Evolutionary conservation across 1,140 invertebrate genomes (phyloP).

Genomic region (Colletes latitarsis): DNA sequence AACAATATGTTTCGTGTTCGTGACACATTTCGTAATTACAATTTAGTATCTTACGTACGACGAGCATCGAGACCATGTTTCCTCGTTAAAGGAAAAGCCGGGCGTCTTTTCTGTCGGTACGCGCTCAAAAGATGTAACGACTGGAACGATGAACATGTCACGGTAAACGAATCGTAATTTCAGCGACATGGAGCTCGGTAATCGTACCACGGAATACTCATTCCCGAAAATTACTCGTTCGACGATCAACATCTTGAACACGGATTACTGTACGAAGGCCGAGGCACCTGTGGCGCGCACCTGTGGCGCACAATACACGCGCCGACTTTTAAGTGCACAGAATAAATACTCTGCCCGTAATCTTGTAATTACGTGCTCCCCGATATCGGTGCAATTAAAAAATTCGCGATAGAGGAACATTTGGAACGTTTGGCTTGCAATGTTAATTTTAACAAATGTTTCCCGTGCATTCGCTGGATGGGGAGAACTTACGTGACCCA

Average conservation of each 20-base stretch:
- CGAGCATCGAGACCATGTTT: background rate
- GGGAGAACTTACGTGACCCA: too few species aligned
- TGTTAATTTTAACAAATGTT: too few species aligned
- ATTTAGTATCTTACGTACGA: too few species aligned
- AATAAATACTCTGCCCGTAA: slow-evolving; percentile 5
- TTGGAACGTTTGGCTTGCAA: too few species aligned
- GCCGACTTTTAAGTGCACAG: background rate
- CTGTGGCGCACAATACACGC: slow-evolving; percentile 40
- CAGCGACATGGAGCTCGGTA: slow-evolving; percentile 25
- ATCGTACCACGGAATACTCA: slow-evolving; percentile 32
- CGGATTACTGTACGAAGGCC: slow-evolving; percentile 38
- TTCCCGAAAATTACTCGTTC: slow-evolving; percentile 27
- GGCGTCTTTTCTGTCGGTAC: background rate
- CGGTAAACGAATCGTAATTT: slow-evolving; percentile 28
- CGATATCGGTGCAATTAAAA: background rate
- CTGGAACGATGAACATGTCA: slow-evolving; percentile 18
- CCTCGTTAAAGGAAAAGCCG: too few species aligned
- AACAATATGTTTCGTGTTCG: too few species aligned
- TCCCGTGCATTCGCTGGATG: too few species aligned
- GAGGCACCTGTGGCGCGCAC: slow-evolving; percentile 44
- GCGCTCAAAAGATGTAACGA: background rate
- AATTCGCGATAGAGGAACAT: background rate
- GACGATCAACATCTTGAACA: slow-evolving; percentile 38
- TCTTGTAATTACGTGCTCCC: background rate
- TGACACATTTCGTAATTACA: too few species aligned